Base-by-base conservation (phyloP, 2,797 vertebrate species). In the Cyprinella venusta region DNA sequence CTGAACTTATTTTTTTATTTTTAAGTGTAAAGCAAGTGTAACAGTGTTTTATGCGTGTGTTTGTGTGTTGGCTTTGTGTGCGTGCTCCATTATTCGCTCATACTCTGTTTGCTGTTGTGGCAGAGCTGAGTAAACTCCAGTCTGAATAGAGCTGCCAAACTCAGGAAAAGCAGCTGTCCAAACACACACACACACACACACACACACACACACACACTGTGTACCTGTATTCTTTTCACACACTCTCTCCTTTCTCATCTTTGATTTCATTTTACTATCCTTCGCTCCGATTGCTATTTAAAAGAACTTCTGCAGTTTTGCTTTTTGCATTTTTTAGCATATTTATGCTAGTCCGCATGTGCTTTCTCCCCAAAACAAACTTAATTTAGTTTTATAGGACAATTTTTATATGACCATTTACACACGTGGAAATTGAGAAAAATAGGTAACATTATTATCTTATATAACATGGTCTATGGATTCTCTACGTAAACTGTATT, bases 141-240 rank as follows among this genome's bases (percentile, higher is more conserved):
- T 10, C 84, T 80, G 88, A 85, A 82, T 13, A 67, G 88, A 85
- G 87, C 92, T 88, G 90, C 92, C 93, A 86, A 89, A 88, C 90
- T 87, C 50, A 91, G 93, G 91, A 91, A 89, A 54, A 88, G 92
- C 96, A 97, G 96, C 96, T 97, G 96, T 96, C 92, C 95, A 97
- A 96, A 97, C 92, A 96, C 88, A 81, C 89, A 82, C 50, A 40
- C 48, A 76, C 70, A 77, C 79, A 67, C 83, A 81, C 72, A 83
- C 56, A 59, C 71, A 81, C 72, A 83, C 56, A 59, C 71, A 63
- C 71, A 68, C 21, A 21, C 78, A 18, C 8, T 6, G 90, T 91
- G 93, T 95, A 95, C 94, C 95, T 92, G 61, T 1, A 69, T 86
- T 86, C 19, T 30, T 6, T 50, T 78, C 33, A 48, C 70, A 30